Conservation (phyloP, 1,140 invertebrate species). For the Pseudomyrmex flavicornis region DNA sequence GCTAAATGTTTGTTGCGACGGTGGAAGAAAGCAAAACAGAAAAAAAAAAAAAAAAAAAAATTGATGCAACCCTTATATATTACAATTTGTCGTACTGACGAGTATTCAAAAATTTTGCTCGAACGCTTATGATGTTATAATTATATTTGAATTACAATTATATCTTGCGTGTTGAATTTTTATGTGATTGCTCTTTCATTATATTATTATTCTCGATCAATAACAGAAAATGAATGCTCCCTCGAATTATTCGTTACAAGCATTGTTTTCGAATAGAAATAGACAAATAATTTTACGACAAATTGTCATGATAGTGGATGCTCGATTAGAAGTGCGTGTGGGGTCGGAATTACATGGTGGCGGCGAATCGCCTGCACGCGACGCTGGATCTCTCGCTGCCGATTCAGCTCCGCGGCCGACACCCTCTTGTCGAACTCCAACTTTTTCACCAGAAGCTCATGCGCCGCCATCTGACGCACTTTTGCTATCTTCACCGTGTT, state of each 20-base stretch:
- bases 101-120: not conserved
- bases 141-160: too few species aligned
- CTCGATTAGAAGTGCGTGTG: conserved; percentile 24
- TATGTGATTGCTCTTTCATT: too few species aligned
- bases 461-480: conserved; percentile 88
- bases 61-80: not conserved
- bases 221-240: not conserved
- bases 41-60: conserved; percentile 33
- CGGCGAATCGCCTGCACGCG: conserved; percentile 92
- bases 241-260: not conserved
- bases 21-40: conserved; percentile 10
- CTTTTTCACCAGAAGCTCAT: conserved; percentile 90
- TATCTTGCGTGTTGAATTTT: too few species aligned
- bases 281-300: not conserved
- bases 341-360: conserved; percentile 84
- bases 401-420: conserved; percentile 90
- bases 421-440: conserved; percentile 82
- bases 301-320: conserved; percentile 8
- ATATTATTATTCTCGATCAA: not conserved
- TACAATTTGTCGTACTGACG: conserved; percentile 38
- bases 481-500: conserved; percentile 89
- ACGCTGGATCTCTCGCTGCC: conserved; percentile 92
- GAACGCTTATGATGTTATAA: too few species aligned
- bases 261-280: not conserved
- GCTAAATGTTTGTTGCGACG: conserved; percentile 49